Conservation (phyloP, 2,888 invertebrate species). For the Escarpia spicata region DNA sequence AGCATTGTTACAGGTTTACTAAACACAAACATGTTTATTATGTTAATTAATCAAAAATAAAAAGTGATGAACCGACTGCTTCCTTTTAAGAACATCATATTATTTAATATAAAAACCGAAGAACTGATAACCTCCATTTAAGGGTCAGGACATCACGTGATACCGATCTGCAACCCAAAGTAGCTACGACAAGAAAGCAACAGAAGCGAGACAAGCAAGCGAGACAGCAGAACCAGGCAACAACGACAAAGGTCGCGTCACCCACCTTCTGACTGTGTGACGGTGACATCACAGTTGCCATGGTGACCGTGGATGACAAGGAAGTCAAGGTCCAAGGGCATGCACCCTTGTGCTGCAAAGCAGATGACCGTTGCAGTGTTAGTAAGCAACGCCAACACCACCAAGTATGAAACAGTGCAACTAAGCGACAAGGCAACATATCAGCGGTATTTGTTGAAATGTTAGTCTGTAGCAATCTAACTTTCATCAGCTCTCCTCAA, state of each 20-base stretch:
- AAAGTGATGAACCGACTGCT: too few species aligned
- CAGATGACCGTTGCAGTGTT: conserved; percentile 1
- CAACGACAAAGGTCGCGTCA: background rate
- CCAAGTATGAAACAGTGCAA: background rate
- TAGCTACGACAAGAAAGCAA: background rate
- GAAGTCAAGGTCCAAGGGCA: conserved; percentile 30
- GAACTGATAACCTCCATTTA: too few species aligned
- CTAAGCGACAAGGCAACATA: background rate
- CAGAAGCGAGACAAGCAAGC: background rate
- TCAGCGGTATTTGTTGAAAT: background rate
- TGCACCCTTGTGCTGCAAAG: conserved; percentile 23
- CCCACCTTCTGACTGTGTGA: conserved; percentile 22
- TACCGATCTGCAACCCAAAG: background rate
- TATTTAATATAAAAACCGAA: too few species aligned
- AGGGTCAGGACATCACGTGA: background rate
- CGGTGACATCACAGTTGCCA: background rate
- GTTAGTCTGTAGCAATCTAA: background rate
- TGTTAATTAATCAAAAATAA: too few species aligned
- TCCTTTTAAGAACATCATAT: too few species aligned
- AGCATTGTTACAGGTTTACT: too few species aligned
- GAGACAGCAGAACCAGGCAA: background rate
- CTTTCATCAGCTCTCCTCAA: background rate
- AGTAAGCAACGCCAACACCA: background rate
- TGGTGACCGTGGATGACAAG: conserved; percentile 21
- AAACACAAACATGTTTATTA: too few species aligned